Evolutionary conservation across 2,888 invertebrate genomes (phyloP), one percentile per base, ranked within the genome.

Genomic region (Amiota minor): DNA sequence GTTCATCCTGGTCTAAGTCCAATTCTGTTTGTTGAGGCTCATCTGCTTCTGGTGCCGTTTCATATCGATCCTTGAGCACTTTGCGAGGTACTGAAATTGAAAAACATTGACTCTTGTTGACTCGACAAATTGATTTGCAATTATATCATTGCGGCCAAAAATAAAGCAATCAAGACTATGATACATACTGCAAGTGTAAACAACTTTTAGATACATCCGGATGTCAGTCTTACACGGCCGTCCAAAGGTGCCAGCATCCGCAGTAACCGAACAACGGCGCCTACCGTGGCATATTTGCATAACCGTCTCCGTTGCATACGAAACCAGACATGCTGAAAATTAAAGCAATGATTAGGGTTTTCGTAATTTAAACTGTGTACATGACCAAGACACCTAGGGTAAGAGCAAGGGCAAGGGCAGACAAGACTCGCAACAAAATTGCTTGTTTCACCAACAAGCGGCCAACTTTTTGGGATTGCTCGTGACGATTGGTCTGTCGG

Each of bases 271-370:
- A 87, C 96, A 96, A 74, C 93, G 92, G 76, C 96, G 91, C 87
- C 95, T 94, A 50, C 96, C 96, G 87, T 96, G 96, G 88, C 96
- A 96, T 81, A 93, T 92, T 86, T 94, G 93, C 94, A 97, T 96
- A 72, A 97, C 95, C 18, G 95, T 95, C 90, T 97, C 97, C n/a
- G 97, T 95, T 8, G 97, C 96, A 90, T 95, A 95, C 81, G 95
- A 94, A 80, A 95, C 95, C 89, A 96, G 91, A 89, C 97, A 97
- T 18, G 96, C 97, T 97, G 76, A 18, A 80, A 73, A 64, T 67
- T 12, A 45, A 55, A 35, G 20, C 16, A 46, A 46, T 18, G 65
- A 46, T 65, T 65, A 62, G 20, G 10, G 46, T 47, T 47, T 65
- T 65, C n/a, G 65, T 11, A 16, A 9, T 61, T 18, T 56, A 1